Conservation (phyloP, 2,797 vertebrate genomes). For the Toxotes lorentzi region DNA sequence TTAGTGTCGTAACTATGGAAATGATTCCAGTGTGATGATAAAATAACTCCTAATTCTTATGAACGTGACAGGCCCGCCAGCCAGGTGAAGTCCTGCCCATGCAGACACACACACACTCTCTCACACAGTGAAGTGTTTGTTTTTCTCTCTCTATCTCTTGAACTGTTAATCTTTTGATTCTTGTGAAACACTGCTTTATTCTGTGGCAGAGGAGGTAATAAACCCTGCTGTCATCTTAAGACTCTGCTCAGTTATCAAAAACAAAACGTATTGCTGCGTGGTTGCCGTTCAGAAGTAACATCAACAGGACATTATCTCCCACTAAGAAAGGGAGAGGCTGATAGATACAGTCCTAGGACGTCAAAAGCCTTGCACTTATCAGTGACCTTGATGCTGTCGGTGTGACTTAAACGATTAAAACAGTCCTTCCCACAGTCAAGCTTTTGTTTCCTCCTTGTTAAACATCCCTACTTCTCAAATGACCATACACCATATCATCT, state of each 20-base stretch:
- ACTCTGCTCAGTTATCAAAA: slow-evolving; percentile 16
- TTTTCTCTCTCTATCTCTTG: slow-evolving; percentile 21
- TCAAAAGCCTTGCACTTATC: slow-evolving; percentile 3
- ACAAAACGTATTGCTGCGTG: slow-evolving; percentile 1
- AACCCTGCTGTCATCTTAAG: slow-evolving; percentile 14
- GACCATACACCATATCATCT: slow-evolving; percentile 36
- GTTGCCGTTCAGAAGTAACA: slow-evolving; percentile 12
- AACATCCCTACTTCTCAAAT: slow-evolving; percentile 24
- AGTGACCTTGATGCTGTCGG: slow-evolving; percentile 6
- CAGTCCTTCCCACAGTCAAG: slow-evolving; percentile 26
- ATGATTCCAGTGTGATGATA: slow-evolving; percentile 9
- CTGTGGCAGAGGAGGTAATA: neutral
- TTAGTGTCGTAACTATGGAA: slow-evolving; percentile 20
- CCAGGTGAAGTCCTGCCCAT: slow-evolving; percentile 3
- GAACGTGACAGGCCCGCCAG: slow-evolving; percentile 27
- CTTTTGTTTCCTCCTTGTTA: slow-evolving; percentile 40
- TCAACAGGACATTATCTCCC: neutral
- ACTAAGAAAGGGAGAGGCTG: neutral
- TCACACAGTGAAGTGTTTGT: slow-evolving; percentile 23
- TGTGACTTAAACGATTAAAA: slow-evolving; percentile 24
- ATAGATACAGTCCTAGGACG: slow-evolving; percentile 10
- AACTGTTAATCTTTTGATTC: neutral
- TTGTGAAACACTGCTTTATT: slow-evolving; percentile 28
- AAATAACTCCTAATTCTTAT: neutral
- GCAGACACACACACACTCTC: neutral